Conservation (phyloP, 2,888 invertebrate genomes). For the Globia sparganii region DNA sequence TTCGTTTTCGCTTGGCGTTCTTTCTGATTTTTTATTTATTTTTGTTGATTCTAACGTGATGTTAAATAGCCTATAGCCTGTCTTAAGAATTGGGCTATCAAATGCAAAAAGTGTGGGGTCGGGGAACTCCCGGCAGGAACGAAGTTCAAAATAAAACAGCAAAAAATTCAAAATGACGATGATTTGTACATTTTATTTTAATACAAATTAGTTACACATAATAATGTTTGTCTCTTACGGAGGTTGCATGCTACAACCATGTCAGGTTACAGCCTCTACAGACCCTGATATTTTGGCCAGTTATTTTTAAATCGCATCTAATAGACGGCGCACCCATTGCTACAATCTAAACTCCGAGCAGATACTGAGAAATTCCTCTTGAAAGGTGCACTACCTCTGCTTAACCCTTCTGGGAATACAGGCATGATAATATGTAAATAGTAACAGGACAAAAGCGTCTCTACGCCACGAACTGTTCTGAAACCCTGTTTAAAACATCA, state of each 20-base stretch:
- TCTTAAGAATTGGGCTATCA: not conserved
- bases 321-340: not conserved
- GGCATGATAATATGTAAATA: not conserved
- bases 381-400: not conserved
- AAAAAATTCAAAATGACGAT: too few species aligned
- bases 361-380: not conserved
- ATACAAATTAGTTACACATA: too few species aligned
- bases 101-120: not conserved
- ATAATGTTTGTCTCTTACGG: not conserved
- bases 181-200: too few species aligned
- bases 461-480: conserved; percentile 51
- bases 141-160: too few species aligned
- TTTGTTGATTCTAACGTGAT: not conserved
- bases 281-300: not conserved
- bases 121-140: too few species aligned
- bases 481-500: conserved; percentile 73
- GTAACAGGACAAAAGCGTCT: conserved; percentile 30
- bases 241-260: too few species aligned
- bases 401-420: not conserved
- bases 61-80: not conserved
- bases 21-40: too few species aligned
- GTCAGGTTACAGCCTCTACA: too few species aligned
- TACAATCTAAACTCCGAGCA: too few species aligned
- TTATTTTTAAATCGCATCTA: too few species aligned
- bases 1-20: not conserved